phyloP scores from a whole-genome alignment of 2,797 vertebrate species.

The Australoheros facetus region DNA sequence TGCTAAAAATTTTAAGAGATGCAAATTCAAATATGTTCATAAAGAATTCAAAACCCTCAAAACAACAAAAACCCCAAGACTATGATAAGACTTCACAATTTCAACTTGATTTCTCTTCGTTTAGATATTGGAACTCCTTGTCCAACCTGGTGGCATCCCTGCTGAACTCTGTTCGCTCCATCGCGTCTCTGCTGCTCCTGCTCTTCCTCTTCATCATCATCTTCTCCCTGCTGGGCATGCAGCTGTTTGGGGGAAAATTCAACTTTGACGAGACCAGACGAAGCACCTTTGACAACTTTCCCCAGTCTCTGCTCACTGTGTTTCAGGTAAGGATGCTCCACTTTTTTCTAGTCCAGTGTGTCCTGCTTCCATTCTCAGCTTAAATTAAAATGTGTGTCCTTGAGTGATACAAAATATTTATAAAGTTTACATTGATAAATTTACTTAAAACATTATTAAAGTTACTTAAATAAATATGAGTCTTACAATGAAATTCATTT shows the following conservation, averaged over 20 bases:
- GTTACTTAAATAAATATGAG: not conserved
- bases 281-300: slow-evolving; percentile 98
- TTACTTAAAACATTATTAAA: not conserved
- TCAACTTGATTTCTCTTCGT: slow-evolving; percentile 7
- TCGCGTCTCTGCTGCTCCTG: slow-evolving; percentile 94
- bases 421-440: not conserved
- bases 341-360: not conserved
- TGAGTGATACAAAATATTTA: not conserved
- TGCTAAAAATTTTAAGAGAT: too few relatives aligned
- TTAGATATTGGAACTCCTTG: slow-evolving; percentile 98
- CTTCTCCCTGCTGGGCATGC: slow-evolving; percentile 98
- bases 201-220: slow-evolving; percentile 99
- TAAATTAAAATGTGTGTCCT: not conserved
- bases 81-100: not conserved
- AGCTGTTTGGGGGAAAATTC: slow-evolving; percentile 99
- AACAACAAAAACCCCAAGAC: too few relatives aligned
- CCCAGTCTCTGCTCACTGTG: slow-evolving; percentile 98
- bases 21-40: too few relatives aligned
- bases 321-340: slow-evolving; percentile 87
- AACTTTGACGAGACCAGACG: slow-evolving; percentile 97
- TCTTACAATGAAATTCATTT: not conserved
- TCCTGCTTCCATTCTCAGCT: not conserved
- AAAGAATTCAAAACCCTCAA: too few relatives aligned
- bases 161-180: slow-evolving; percentile 97
- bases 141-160: slow-evolving; percentile 98